Percentiles rank a stretch among this genome's conserved stretches.
Evolutionary conservation across 2,113 vertebrate species (phyloP).

Genomic region (Chlorodrepanis virens): DNA sequence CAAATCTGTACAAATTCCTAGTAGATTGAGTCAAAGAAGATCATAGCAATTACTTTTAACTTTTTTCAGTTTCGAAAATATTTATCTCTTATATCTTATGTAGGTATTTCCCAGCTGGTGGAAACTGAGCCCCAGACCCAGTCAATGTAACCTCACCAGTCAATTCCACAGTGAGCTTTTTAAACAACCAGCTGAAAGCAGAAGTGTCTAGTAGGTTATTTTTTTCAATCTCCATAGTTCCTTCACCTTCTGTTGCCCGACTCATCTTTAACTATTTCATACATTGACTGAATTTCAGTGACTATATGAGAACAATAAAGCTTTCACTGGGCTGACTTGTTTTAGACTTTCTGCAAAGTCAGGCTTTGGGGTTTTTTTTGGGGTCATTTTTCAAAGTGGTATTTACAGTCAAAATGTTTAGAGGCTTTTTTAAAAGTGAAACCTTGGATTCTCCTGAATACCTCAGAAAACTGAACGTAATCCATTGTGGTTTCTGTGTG

Average conservation of each 20-base stretch:
- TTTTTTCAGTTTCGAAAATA: background rate
- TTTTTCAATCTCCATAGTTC: background rate
- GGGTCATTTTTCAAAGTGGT: background rate
- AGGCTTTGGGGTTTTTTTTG: background rate
- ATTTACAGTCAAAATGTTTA: background rate
- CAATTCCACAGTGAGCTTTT: conserved; percentile 4
- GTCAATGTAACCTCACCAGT: background rate
- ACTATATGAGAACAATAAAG: background rate
- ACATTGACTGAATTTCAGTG: background rate
- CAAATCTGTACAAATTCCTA: background rate
- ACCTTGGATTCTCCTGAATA: background rate
- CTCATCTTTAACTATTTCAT: background rate
- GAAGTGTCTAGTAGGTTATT: background rate
- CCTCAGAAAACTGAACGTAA: background rate
- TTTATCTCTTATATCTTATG: background rate
- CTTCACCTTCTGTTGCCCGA: background rate
- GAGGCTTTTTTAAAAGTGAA: background rate
- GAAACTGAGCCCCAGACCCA: background rate
- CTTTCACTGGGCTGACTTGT: background rate
- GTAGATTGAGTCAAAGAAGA: background rate
- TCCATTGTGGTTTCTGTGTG: background rate
- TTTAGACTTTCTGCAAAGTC: background rate
- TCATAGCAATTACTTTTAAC: background rate
- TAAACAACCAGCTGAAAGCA: background rate
- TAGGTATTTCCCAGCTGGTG: background rate